Evolutionary conservation across 53 echinoderm and acorn worm genomes (phyloP), one percentile per base, ranked within the genome.

Genomic region (Crossaster papposus): DNA sequence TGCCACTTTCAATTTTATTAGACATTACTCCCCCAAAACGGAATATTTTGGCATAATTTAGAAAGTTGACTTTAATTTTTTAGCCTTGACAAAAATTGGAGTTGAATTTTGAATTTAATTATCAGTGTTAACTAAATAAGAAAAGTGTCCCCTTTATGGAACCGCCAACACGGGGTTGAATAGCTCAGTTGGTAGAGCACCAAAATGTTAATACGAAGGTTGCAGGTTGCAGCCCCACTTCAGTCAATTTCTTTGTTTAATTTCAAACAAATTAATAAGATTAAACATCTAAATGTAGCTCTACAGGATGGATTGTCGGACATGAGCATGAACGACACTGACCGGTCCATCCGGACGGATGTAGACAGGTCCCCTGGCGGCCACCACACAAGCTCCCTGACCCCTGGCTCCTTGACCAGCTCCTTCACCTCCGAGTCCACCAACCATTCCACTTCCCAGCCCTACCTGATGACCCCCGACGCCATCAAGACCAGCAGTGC

Each of bases 361-460:
- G 85, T 91, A 0, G 99, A 99, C 36, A 79, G 76, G 14, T 70
- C 83, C 37, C 89, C 83, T 35, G 35, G 90, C 28, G 36, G 30
- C 30, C 91, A 91, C 30, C 93, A 83, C 6, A 79, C 90, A 4
- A 92, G 90, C 23, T 82, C 91, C 18, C 86, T 93, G n/a, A 93
- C 96, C 29, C 91, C 93, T 14, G 91, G 91, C 50, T 92, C 93
- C 33, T 29, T 94, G 65, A 95, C 99, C 32, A 96, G 96, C 85
- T 96, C 96, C 55, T 99, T 99, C 88, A 93, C 99, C 0, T 95
- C 96, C 0, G 99, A 99, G 79, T 93, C 99, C 65, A 70, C 93
- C 54, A 87, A 75, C 15, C 95, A 92, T 31, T 95, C 95, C 14
- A 72, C 86, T n/a, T 32, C 87, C 65, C 96, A 94, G 79, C 93